Evolutionary conservation across 1,140 invertebrate genomes (phyloP), one percentile per base, ranked within the genome.

Genomic region (Zaprionus taronus): DNA sequence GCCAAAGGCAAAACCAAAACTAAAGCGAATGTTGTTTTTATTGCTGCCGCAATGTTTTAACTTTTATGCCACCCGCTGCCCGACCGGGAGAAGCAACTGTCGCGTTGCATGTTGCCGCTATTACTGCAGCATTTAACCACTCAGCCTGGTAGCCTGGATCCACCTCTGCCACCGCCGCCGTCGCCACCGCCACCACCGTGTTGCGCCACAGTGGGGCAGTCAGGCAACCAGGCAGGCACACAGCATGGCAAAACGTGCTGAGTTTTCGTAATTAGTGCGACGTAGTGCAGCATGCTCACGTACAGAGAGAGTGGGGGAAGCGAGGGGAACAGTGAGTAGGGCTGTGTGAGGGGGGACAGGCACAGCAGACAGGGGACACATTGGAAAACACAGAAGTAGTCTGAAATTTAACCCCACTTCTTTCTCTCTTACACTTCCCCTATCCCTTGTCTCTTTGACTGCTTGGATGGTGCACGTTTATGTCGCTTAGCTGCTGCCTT

Each of bases 241-340:
- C 72, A 86, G 78, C 80, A 80, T 75, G 68, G 81, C 68, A 79
- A 84, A 87, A 87, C 84, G 84, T 87, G 84, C 84, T 84, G 84
- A 87, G 84, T 90, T 87, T 87, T 89, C 85, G 84, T 87, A 87
- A 87, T 87, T 87, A 87, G 84, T 87, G 84, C 84, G 83, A 79
- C 87, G 70, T 72, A 87, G 78, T 90, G 84, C 84, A 84, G 66
- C 72, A 70, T 78, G 81, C 74, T 72, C 83, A 87, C 83, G 83
- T 86, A 85, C 83, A 70, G 80, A 24, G 75, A 22, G 26, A 6
- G n/a, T 5, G 64, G 12, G 24, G 47, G 22, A 47, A 41, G 2
- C 12, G 36, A 34, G 11, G 5, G 36, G 65, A 47, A 24, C 22
- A 12, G 36, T 22, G 6, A 9, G 41, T 4, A 17, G 6, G 7